These are phyloP conservation scores for Diadumene lineata DNA, from an alignment of 92 coral and sea anemone genomes.

Conservation along the genomic window DNA sequence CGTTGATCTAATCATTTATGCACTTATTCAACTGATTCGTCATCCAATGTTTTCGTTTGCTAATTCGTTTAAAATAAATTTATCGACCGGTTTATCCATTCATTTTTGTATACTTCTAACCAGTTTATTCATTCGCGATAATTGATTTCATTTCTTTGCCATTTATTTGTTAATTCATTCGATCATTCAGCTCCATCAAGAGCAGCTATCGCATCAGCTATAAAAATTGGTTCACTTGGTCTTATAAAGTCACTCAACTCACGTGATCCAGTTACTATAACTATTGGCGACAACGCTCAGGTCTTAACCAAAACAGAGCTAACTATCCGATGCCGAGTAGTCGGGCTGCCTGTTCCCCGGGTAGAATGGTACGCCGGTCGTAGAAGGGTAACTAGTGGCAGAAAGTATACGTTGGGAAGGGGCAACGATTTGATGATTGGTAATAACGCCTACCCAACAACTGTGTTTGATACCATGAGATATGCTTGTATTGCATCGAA, in stretches of 20 bases:
- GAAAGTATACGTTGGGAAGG: constrained; percentile 23
- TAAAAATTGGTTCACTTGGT: constrained; percentile 65
- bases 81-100: not conserved
- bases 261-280: constrained; percentile 54
- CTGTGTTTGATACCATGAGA: constrained; percentile 46
- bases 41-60: too few species aligned
- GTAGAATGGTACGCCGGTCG: constrained; percentile 64
- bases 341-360: constrained; percentile 66
- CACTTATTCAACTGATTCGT: too few species aligned
- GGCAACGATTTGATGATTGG: constrained; percentile 54
- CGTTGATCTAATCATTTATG: not conserved
- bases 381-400: constrained; percentile 29
- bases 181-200: constrained; percentile 12
- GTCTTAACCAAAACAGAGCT: constrained; percentile 62
- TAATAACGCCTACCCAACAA: constrained; percentile 20
- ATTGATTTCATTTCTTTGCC: not conserved
- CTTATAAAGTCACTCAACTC: constrained; percentile 36
- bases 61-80: too few species aligned
- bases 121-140: not conserved
- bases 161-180: too few species aligned
- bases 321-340: constrained; percentile 60
- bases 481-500: constrained; percentile 63
- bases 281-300: constrained; percentile 64
- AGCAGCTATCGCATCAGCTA: constrained; percentile 51
- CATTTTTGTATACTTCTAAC: not conserved